A percentile compares a stretch with the other conserved stretches of the same genome.
These are phyloP conservation scores for Zeus faber DNA, from an alignment of 2,113 vertebrate genomes.

Conservation along the genomic window DNA sequence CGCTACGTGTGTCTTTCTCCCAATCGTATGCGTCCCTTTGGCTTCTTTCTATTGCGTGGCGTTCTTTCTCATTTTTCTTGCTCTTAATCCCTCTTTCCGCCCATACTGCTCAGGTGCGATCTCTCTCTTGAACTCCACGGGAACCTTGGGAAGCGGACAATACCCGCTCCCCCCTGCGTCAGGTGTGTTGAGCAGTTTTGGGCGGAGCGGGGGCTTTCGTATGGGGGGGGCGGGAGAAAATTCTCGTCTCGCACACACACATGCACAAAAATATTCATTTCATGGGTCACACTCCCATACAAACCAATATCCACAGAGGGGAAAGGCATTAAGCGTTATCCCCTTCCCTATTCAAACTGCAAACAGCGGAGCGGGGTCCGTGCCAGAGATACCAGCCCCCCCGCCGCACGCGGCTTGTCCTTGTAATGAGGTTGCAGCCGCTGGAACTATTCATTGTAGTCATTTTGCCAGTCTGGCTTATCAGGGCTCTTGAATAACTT, in stretches of 20 bases:
- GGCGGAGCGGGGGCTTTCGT: too few species aligned
- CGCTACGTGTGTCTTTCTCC: too few species aligned
- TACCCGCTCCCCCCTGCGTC: too few species aligned
- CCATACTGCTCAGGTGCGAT: too few species aligned
- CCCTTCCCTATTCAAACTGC: slow-evolving; percentile 57
- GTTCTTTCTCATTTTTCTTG: too few species aligned
- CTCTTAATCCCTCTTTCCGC: too few species aligned
- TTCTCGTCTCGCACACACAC: background rate
- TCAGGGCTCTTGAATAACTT: slow-evolving; percentile 51
- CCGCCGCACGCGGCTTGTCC: slow-evolving; percentile 49
- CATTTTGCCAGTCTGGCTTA: slow-evolving; percentile 43
- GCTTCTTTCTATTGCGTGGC: too few species aligned
- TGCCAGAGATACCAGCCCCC: slow-evolving; percentile 55
- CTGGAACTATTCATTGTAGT: slow-evolving; percentile 53
- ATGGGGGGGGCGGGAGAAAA: too few species aligned
- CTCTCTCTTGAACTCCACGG: too few species aligned
- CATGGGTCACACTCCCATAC: slow-evolving; percentile 59
- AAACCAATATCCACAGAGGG: slow-evolving; percentile 51
- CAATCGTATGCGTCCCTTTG: too few species aligned
- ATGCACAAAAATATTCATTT: slow-evolving; percentile 69
- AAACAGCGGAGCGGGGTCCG: slow-evolving; percentile 43
- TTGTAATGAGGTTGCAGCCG: slow-evolving; percentile 55
- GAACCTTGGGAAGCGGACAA: too few species aligned
- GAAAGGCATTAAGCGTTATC: slow-evolving; percentile 58
- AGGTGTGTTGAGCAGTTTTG: too few species aligned